These are phyloP conservation scores for Pyrochroa serraticornis DNA, from an alignment of 2,888 invertebrate genomes.

Conservation along the genomic window DNA sequence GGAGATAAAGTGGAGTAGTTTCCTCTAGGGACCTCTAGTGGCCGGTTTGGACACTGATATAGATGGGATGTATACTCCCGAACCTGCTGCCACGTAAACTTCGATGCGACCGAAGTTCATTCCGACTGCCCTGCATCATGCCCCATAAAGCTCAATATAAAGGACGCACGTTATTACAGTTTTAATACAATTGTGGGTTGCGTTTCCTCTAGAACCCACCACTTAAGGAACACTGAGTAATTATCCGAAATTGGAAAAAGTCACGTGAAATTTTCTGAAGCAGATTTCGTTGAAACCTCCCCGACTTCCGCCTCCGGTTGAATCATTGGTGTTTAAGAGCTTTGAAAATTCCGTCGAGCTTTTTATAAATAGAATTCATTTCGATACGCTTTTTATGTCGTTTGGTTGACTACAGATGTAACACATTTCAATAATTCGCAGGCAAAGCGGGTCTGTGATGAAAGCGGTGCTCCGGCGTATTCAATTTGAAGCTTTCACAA, in stretches of 20 bases:
- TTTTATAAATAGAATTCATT: neutral
- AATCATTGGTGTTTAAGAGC: no score
- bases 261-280: no score
- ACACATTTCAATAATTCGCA: conserved; percentile 29
- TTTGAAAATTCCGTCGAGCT: no score
- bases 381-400: conserved; percentile 12
- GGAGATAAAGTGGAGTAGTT: conserved; percentile 58
- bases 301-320: no score
- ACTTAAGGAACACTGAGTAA: no score
- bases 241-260: no score
- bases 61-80: conserved; percentile 44
- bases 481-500: conserved; percentile 40
- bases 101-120: conserved; percentile 3
- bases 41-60: conserved; percentile 48
- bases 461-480: conserved; percentile 33
- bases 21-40: conserved; percentile 55
- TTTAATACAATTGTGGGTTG: no score
- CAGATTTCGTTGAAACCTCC: no score
- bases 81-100: conserved; percentile 17
- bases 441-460: conserved; percentile 24
- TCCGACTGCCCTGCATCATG: neutral
- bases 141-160: neutral
- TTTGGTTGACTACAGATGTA: conserved; percentile 20
- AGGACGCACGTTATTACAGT: no score
- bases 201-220: no score